Conservation (phyloP, 2,797 vertebrate genomes). For the Bradypodion ventrale region DNA sequence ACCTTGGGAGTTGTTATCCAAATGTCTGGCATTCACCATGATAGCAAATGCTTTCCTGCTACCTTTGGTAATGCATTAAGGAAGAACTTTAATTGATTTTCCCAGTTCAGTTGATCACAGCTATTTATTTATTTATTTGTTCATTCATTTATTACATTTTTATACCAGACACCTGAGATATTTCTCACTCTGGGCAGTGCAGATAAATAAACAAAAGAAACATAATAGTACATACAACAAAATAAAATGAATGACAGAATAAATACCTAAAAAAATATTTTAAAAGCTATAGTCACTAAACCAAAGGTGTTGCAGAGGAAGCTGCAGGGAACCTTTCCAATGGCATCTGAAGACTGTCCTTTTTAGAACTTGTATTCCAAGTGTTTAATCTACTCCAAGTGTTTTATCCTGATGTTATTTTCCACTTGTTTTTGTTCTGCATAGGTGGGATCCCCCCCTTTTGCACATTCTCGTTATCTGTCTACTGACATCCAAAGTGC, state of each 20-base stretch:
- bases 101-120: not conserved
- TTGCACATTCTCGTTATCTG: conserved; percentile 22
- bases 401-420: not conserved
- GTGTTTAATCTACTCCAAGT: conserved; percentile 12
- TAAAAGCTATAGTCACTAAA: no score
- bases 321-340: not conserved
- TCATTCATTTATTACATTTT: no score
- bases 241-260: no score
- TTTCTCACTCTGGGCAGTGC: no score
- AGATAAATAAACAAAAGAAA: no score
- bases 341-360: not conserved
- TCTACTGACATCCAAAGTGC: not conserved
- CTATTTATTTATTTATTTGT: no score
- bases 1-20: not conserved
- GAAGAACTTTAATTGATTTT: not conserved
- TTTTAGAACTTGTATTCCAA: conserved; percentile 9
- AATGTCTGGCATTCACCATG: not conserved
- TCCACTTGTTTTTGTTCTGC: conserved; percentile 10
- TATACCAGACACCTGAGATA: no score
- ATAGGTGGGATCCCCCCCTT: not conserved
- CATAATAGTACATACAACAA: no score
- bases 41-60: not conserved
- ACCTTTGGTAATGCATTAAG: not conserved
- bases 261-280: no score
- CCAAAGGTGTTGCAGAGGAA: not conserved